These are phyloP conservation scores for Anthopleura xanthogrammica DNA, from an alignment of 92 coral and sea anemone genomes.

Conservation along the genomic window DNA sequence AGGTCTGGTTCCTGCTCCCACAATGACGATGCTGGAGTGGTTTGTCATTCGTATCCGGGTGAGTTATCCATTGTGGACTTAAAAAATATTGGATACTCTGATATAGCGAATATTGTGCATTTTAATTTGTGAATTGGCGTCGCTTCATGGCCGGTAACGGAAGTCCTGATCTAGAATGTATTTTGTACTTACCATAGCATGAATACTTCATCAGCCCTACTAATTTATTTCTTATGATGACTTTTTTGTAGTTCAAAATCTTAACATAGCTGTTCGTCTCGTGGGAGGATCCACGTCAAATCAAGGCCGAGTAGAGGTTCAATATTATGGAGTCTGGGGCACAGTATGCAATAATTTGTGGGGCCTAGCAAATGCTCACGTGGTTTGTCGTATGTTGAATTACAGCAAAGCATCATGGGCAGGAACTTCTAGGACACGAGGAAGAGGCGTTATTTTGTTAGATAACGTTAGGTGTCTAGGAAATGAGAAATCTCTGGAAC, in stretches of 20 bases:
- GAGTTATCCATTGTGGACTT: background rate
- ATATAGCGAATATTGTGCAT: no score
- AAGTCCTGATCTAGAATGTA: no score
- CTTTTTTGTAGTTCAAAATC: background rate
- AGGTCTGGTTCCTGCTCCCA: constrained; percentile 7
- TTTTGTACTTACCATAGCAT: no score
- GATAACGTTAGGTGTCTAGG: constrained; percentile 2
- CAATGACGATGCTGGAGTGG: constrained; percentile 19
- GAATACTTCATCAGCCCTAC: no score
- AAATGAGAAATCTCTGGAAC: background rate
- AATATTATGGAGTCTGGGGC: constrained; percentile 10
- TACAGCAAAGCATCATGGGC: background rate
- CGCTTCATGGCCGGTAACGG: no score
- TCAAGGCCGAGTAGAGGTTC: no score
- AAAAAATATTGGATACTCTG: no score
- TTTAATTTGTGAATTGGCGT: no score
- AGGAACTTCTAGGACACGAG: background rate
- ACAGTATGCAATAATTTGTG: background rate
- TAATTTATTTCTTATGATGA: no score
- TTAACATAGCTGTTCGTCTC: background rate
- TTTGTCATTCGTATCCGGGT: constrained; percentile 15
- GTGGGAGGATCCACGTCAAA: no score
- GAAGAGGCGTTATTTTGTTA: background rate
- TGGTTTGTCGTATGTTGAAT: constrained; percentile 16
- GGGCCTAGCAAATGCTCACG: constrained; percentile 8